Percentiles rank a stretch among this genome's conserved stretches.
Conservation (phyloP, 2,113 vertebrate genomes). For the Sitta europaea region DNA sequence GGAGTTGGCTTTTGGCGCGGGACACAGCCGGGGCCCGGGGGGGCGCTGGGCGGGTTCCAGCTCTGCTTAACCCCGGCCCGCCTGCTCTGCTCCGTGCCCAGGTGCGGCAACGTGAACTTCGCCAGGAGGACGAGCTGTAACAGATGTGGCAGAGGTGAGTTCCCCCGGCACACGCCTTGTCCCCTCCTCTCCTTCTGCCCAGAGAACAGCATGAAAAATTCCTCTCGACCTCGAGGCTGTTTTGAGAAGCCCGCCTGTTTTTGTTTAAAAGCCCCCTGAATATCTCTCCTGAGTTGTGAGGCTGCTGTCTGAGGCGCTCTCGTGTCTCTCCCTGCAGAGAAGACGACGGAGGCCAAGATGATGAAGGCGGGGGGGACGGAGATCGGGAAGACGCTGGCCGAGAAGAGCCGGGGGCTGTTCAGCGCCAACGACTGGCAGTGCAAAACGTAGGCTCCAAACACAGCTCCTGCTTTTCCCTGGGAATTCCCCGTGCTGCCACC, state of each 20-base stretch:
- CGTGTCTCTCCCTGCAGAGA: constrained; percentile 68
- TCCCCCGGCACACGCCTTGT: fast-evolving
- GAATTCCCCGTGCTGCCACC: fast-evolving
- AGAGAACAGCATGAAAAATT: fast-evolving
- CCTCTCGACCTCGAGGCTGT: fast-evolving
- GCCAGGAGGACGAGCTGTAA: constrained; percentile 96
- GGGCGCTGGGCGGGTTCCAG: background rate
- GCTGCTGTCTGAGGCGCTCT: background rate
- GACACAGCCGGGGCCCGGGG: fast-evolving
- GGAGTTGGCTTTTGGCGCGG: background rate
- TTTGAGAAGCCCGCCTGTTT: fast-evolving
- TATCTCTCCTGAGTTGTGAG: fast-evolving
- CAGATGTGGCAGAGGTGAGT: constrained; percentile 89
- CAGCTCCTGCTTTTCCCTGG: background rate
- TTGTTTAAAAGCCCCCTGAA: fast-evolving
- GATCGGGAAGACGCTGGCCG: constrained; percentile 96
- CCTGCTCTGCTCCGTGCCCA: background rate
- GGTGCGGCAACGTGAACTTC: constrained; percentile 97
- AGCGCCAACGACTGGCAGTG: constrained; percentile 99
- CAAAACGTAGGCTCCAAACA: constrained; percentile 81
- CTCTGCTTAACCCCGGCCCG: background rate
- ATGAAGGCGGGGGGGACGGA: constrained; percentile 99
- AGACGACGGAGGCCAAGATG: constrained; percentile 97
- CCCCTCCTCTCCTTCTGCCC: background rate
- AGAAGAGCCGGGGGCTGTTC: constrained; percentile 96